Conservation (phyloP, 2,888 invertebrate species). For the Tyria jacobaeae region DNA sequence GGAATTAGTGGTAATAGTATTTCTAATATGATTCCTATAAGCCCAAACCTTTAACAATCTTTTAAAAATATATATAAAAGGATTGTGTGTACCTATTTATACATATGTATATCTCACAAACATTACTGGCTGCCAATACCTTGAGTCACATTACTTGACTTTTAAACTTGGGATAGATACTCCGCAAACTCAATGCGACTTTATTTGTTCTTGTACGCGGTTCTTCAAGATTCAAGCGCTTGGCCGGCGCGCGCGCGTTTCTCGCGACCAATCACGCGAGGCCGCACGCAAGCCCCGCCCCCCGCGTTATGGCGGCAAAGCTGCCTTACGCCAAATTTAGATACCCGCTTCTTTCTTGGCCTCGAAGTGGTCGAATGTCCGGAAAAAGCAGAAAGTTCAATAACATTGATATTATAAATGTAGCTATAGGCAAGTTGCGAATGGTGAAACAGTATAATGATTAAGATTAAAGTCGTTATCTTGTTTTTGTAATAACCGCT, state of each 20-base stretch:
- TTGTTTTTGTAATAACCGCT: background rate
- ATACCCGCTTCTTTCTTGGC: slow-evolving; percentile 65
- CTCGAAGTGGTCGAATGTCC: slow-evolving; percentile 52
- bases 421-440: background rate
- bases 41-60: background rate
- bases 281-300: slow-evolving; percentile 71
- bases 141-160: slow-evolving; percentile 18
- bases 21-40: background rate
- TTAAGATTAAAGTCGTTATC: background rate
- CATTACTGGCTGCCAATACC: slow-evolving; percentile 1
- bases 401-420: slow-evolving; percentile 24
- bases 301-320: slow-evolving; percentile 79
- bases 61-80: background rate
- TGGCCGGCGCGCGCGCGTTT: slow-evolving; percentile 67
- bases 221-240: slow-evolving; percentile 62
- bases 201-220: slow-evolving; percentile 41
- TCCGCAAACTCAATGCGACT: slow-evolving; percentile 30
- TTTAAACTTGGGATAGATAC: slow-evolving; percentile 54
- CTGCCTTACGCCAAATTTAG: slow-evolving; percentile 82
- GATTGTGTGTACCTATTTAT: background rate
- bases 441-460: background rate
- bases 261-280: slow-evolving; percentile 76
- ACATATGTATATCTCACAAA: too few relatives aligned
- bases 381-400: slow-evolving; percentile 48
- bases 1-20: background rate